Percentiles rank a stretch among this genome's conserved stretches.
Evolutionary conservation across 1,140 invertebrate species (phyloP).

Genomic region (Caenorhabditis remanei): DNA sequence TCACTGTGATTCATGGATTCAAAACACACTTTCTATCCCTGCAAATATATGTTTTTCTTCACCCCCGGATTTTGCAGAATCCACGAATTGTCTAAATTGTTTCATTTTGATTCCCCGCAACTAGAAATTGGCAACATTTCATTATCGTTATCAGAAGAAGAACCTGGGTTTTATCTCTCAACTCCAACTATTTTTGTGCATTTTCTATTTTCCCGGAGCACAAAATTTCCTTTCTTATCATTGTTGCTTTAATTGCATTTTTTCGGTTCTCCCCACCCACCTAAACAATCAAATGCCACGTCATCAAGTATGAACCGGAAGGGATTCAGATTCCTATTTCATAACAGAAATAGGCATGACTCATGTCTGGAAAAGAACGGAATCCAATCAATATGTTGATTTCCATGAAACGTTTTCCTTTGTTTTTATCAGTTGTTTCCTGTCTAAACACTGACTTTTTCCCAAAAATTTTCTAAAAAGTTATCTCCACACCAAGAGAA

Average conservation of each 20-base stretch:
- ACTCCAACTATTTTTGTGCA: slow-evolving; percentile 11
- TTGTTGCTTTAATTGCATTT: slow-evolving; percentile 47
- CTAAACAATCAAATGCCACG: slow-evolving; percentile 6
- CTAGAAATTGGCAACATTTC: slow-evolving; percentile 33
- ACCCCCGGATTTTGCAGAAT: background rate
- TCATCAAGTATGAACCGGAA: background rate
- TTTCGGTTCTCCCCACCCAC: slow-evolving; percentile 1
- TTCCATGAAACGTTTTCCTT: background rate
- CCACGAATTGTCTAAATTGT: background rate
- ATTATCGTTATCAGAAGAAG: background rate
- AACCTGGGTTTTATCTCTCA: background rate
- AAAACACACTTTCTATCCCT: background rate
- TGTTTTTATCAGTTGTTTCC: too few species aligned
- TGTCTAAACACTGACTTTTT: too few species aligned
- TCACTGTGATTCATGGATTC: slow-evolving; percentile 5
- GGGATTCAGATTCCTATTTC: background rate
- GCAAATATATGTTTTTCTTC: too few species aligned
- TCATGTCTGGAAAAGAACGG: background rate
- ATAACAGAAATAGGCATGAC: background rate
- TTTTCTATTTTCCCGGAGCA: slow-evolving; percentile 20
- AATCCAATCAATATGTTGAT: background rate
- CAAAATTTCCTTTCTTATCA: background rate
- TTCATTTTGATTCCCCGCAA: background rate
- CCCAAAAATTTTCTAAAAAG: too few species aligned
- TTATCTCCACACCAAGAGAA: too few species aligned